Percentiles rank a stretch among this genome's conserved stretches.
Evolutionary conservation across 2,797 vertebrate genomes (phyloP).

Genomic region (Holocentrus rufus): DNA sequence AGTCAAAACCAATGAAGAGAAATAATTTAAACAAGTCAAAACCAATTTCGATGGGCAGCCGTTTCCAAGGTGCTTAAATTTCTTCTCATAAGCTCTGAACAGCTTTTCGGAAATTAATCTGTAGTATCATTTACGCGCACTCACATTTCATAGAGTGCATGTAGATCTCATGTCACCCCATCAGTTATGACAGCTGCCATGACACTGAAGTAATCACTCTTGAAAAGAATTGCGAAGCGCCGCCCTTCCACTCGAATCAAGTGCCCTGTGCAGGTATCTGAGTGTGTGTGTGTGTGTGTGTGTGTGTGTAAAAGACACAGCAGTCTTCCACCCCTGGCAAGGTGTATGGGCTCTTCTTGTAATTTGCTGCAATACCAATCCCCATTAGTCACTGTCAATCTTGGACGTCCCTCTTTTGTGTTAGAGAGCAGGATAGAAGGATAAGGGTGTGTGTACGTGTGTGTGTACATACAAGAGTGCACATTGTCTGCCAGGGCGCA

Average conservation of each 20-base stretch:
- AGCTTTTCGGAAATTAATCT: conserved; percentile 27
- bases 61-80: conserved; percentile 8
- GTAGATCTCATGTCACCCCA: conserved; percentile 17
- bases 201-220: conserved; percentile 23
- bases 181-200: conserved; percentile 49
- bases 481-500: conserved; percentile 61
- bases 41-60: conserved; percentile 53
- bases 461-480: conserved; percentile 50
- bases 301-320: conserved; percentile 16
- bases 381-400: conserved; percentile 80
- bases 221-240: conserved; percentile 29
- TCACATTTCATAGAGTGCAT: background rate
- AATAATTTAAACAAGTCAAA: conserved; percentile 64
- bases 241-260: background rate
- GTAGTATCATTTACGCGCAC: background rate
- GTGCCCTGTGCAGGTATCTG: background rate
- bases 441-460: conserved; percentile 32
- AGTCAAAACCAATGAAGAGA: conserved; percentile 74
- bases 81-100: conserved; percentile 20
- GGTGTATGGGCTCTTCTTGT: conserved; percentile 57
- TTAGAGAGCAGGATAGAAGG: conserved; percentile 41
- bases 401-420: conserved; percentile 63
- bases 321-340: conserved; percentile 51
- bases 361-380: conserved; percentile 71
- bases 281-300: conserved; percentile 22